phyloP scores from a whole-genome alignment of 1,140 invertebrate species.

The Dreissena rostriformis region DNA sequence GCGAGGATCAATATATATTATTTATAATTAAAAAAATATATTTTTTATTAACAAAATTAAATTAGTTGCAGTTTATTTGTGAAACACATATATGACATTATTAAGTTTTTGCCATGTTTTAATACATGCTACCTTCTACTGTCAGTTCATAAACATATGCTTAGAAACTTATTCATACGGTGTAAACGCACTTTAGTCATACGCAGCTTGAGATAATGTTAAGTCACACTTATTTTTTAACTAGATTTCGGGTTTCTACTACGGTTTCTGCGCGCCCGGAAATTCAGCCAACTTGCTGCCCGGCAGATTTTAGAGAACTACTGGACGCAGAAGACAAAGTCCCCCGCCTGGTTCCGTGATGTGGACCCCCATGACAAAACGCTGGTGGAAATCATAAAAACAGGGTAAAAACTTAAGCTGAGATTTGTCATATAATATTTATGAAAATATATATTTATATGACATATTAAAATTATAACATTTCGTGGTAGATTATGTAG shows the following conservation, averaged over 20 bases:
- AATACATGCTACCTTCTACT: background rate
- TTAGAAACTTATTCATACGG: too few species aligned
- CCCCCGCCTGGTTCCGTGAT: slow-evolving; percentile 35
- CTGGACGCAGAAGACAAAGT: slow-evolving; percentile 29
- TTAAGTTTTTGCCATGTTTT: background rate
- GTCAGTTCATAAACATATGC: too few species aligned
- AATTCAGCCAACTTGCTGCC: slow-evolving; percentile 44
- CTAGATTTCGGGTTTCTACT: slow-evolving; percentile 37
- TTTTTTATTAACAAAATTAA: too few species aligned
- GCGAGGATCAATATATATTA: too few species aligned
- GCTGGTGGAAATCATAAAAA: slow-evolving; percentile 23
- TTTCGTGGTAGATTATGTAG: too few species aligned
- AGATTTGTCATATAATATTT: too few species aligned
- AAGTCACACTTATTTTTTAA: background rate
- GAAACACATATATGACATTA: background rate
- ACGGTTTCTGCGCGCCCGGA: slow-evolving; percentile 22
- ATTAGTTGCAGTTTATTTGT: too few species aligned
- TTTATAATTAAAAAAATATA: too few species aligned
- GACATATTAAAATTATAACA: too few species aligned
- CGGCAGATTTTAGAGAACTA: slow-evolving; percentile 38
- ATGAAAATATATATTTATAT: too few species aligned
- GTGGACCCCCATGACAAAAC: slow-evolving; percentile 10
- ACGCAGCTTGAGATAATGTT: background rate
- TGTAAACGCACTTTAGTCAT: background rate
- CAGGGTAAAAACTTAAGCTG: too few species aligned